Evolutionary conservation across 2,888 invertebrate genomes (phyloP), one percentile per base, ranked within the genome.

Genomic region (Parnassius mnemosyne): DNA sequence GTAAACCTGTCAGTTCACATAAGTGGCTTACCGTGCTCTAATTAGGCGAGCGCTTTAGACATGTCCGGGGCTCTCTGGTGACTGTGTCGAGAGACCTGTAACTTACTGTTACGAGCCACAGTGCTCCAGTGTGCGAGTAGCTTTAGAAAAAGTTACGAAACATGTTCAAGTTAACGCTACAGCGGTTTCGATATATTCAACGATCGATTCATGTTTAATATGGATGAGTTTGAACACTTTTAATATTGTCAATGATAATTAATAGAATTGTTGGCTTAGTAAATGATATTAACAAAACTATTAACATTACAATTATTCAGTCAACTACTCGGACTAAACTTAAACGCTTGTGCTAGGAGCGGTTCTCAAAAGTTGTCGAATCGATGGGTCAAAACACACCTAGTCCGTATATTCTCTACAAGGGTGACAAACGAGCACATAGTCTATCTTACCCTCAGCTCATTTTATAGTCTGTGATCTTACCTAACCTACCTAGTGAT

Each of bases 11-110:
- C 70, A 67, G 64, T 65, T 65, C 64, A 54, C 57, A 61, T 67
- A 69, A 70, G 69, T 68, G 70, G 65, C 63, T 63, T 63, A 60
- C 65, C 64, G 65, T 65, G 63, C 66, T 69, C 67, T 67, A 70
- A 71, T 70, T 70, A 71, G 67, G 62, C 64, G 55, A 62, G 67
- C 43, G 63, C 65, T 69, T 61, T 63, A 61, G 59, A 60, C 63
- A 52, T 60, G 65, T 66, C 66, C 66, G 57, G 64, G 50, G 61
- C 66, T 56, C 68, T 65, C 63, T 41, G 42, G 50, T 53, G 53
- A 63, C 60, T 54, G 72, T 71, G 64, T 57, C 56, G 65, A 54
- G 43, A 65, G 70, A 72, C 66, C 71, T 61, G 61, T 64, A 64
- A 71, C 69, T 58, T 58, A 60, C 53, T 70, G 69, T 58, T 53